phyloP scores from a whole-genome alignment of 1,140 invertebrate genomes.

The Solenopsis fugax region DNA sequence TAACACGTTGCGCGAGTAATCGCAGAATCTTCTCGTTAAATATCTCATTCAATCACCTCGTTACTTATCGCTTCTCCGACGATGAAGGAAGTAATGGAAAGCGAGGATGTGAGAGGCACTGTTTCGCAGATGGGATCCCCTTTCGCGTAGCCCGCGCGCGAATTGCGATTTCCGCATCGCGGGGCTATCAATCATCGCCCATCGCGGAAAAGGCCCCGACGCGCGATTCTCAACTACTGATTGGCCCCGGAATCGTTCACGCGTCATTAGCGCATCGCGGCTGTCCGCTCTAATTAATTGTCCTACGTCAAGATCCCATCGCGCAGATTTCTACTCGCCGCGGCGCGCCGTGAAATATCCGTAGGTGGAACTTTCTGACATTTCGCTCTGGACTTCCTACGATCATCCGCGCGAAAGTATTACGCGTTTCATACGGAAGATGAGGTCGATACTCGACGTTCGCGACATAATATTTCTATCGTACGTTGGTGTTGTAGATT shows the following conservation, averaged over 20 bases:
- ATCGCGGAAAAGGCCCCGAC: conserved; percentile 67
- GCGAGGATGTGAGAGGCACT: conserved; percentile 66
- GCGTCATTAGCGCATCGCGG: conserved; percentile 76
- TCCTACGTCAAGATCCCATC: conserved; percentile 73
- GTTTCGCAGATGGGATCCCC: conserved; percentile 73
- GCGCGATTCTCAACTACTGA: conserved; percentile 75
- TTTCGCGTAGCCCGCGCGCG: conserved; percentile 70
- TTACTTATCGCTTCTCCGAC: conserved; percentile 51
- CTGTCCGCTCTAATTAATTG: conserved; percentile 78
- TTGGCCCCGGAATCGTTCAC: conserved; percentile 75
- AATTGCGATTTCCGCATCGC: conserved; percentile 74
- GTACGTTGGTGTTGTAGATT: no score
- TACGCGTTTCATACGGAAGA: conserved; percentile 14
- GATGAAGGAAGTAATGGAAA: conserved; percentile 71
- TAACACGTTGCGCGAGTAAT: conserved; percentile 44
- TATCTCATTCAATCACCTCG: conserved; percentile 65
- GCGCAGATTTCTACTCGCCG: conserved; percentile 66
- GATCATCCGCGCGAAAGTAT: conserved; percentile 22
- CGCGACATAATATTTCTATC: not conserved
- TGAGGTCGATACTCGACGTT: conserved; percentile 2
- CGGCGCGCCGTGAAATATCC: conserved; percentile 18
- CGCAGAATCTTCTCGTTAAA: conserved; percentile 43
- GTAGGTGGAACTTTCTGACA: conserved; percentile 62
- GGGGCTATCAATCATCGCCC: conserved; percentile 71
- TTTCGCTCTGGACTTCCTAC: conserved; percentile 56